Base-by-base conservation (phyloP, 2,888 invertebrate species). In the Dioctria rufipes region DNA sequence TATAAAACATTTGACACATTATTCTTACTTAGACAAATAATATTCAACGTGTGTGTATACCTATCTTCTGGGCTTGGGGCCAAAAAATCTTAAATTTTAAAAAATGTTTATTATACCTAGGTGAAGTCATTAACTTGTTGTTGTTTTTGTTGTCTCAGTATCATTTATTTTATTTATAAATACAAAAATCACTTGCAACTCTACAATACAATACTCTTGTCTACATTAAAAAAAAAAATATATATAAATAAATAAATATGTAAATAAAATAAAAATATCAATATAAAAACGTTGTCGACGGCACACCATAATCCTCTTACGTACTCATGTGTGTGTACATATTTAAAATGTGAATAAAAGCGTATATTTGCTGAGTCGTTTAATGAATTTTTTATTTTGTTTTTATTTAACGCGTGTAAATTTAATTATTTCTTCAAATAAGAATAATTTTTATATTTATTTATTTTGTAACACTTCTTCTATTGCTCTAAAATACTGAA, bases 1-100 rank as follows among this genome's bases (percentile, higher is more conserved):
- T 69, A 69, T 69, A 69, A 69, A 69, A 69, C 40, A 69, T 69
- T 69, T 69, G 69, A 69, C 69, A 69, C 69, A 69, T 51, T 25
- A 69, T 69, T 69, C 69, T 69, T 67, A 25, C 46, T 8, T n/a
- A 69, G 69, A 69, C 51, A 69, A 51, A 65, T 65, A 69, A 51
- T 67, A 51, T 61, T 39, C 8, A 39, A 51, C 39, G 25, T 25
- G 49, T 69, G 25, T 25, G 25, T 25, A 25, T 25, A 25, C 25
- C 25, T 25, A 25, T 43, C 51, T 69, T 51, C 69, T 39, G 69
- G 25, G 25, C 25, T 25, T 25, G 0, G 0, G 25, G 49, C 40
- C 69, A 69, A 69, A 25, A 25, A 69, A 69, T 51, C 49, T 49
- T 69, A 69, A 8, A 69, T 51, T 49, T 25, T 69, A 69, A 69